phyloP scores from a whole-genome alignment of 1,140 invertebrate species.

The Neodiprion fabricii region DNA sequence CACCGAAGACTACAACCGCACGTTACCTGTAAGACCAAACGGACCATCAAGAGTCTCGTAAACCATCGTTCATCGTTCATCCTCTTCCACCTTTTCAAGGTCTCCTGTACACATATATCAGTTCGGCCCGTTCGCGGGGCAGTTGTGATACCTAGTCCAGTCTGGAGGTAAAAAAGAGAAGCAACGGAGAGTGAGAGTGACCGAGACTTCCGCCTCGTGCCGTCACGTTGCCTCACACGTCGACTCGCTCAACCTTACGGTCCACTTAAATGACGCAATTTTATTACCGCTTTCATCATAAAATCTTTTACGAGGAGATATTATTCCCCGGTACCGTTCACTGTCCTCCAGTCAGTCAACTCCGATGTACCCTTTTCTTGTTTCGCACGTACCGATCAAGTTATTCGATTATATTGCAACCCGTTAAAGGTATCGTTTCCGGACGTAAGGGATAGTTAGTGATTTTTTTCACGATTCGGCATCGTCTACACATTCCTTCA shows the following conservation, averaged over 20 bases:
- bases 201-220: constrained; percentile 51
- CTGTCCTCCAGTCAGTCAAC: neutral
- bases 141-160: too few relatives aligned
- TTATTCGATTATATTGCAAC: neutral
- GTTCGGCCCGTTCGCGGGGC: too few relatives aligned
- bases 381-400: constrained; percentile 31
- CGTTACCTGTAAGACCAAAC: neutral
- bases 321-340: constrained; percentile 40
- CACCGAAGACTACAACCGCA: too few relatives aligned
- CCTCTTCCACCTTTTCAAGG: neutral
- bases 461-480: constrained; percentile 31
- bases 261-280: constrained; percentile 57
- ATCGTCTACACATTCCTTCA: constrained; percentile 26
- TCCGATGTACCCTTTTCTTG: neutral
- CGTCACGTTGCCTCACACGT: constrained; percentile 44
- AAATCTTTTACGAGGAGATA: constrained; percentile 57
- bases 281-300: constrained; percentile 59
- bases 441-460: constrained; percentile 36
- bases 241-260: constrained; percentile 33
- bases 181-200: too few relatives aligned
- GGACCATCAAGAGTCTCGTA: neutral
- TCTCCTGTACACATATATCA: neutral
- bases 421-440: too few relatives aligned
- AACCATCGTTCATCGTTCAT: neutral
- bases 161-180: too few relatives aligned